These are phyloP conservation scores for Tetraneura akinire DNA, from an alignment of 1,140 invertebrate genomes.

Conservation along the genomic window DNA sequence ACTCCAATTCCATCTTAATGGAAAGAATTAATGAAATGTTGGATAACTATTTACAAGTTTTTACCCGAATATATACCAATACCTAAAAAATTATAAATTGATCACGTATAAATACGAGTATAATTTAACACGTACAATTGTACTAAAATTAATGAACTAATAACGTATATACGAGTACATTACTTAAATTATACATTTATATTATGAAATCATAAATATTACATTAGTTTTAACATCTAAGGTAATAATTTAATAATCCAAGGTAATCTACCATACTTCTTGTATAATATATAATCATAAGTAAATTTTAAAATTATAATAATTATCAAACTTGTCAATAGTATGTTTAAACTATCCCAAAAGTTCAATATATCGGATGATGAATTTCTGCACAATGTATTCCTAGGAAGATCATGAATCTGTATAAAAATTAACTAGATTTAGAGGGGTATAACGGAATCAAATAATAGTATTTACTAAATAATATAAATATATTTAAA, in stretches of 20 bases:
- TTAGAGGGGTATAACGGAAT: too few relatives aligned
- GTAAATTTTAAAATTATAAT: conserved; percentile 72
- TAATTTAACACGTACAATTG: too few relatives aligned
- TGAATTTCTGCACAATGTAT: conserved; percentile 67
- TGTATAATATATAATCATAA: conserved; percentile 80
- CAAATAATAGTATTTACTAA: too few relatives aligned
- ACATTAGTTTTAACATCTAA: conserved; percentile 55
- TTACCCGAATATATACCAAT: too few relatives aligned
- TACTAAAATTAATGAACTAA: too few relatives aligned
- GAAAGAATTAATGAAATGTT: conserved; percentile 22
- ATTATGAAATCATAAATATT: not conserved
- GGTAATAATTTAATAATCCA: conserved; percentile 78
- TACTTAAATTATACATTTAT: too few relatives aligned
- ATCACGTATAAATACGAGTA: too few relatives aligned
- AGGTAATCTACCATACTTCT: conserved; percentile 74
- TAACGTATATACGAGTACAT: not conserved
- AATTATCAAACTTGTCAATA: conserved; percentile 69
- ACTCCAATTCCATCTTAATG: not conserved
- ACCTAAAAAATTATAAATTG: too few relatives aligned
- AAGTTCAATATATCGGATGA: conserved; percentile 61
- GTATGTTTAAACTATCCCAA: conserved; percentile 72
- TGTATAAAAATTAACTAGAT: conserved; percentile 57
- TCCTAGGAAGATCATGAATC: conserved; percentile 70
- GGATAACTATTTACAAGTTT: not conserved
- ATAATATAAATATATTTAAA: too few relatives aligned